Evolutionary conservation across 1,140 invertebrate species (phyloP), one percentile per base, ranked within the genome.

Genomic region (Philotrypesis tridentata): DNA sequence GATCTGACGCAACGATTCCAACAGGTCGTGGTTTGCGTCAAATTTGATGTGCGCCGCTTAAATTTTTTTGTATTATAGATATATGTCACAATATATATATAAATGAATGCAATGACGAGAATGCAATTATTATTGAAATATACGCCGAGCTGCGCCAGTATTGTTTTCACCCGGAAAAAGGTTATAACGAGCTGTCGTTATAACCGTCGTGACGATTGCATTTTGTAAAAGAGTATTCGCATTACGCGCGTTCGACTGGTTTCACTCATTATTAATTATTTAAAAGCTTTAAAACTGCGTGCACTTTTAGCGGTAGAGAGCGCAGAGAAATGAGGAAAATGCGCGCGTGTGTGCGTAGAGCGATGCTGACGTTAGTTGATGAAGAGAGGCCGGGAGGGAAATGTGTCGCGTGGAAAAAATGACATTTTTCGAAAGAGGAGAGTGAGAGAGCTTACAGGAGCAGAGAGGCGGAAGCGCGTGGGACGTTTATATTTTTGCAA

Each of bases 41-140:
- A 72, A 25, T 82, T 48, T 31, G 67, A 77, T 23, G 14, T 2
- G 48, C 48, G 6, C 6, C 48, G 6, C 6, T 21, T 2, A 55
- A 55, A 55, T 25, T 2, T n/a, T n/a, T n/a, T 65, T 63, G 7
- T 27, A 65, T 60, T 8, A 77, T 37, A 40, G 33, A 48, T 72
- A 48, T 72, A 48, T 67, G 23, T 76, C 73, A 76, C 40, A 65
- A 65, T n/a, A n/a, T n/a, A n/a, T n/a, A n/a, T n/a, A n/a, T n/a
- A n/a, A 60, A 61, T 73, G 48, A 72, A 72, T 72, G 68, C 68
- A 77, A 70, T 82, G 37, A 81, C 31, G 37, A 73, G 21, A 73
- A 65, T 78, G 68, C 80, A 73, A 77, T 72, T 31, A 21, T 27
- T n/a, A 79, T 68, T 65, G 33, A 43, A 65, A 73, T 71, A 5